A percentile compares a stretch with the other conserved stretches of the same genome.
Conservation (phyloP, 2,888 invertebrate species). For the Hylaea fasciaria region DNA sequence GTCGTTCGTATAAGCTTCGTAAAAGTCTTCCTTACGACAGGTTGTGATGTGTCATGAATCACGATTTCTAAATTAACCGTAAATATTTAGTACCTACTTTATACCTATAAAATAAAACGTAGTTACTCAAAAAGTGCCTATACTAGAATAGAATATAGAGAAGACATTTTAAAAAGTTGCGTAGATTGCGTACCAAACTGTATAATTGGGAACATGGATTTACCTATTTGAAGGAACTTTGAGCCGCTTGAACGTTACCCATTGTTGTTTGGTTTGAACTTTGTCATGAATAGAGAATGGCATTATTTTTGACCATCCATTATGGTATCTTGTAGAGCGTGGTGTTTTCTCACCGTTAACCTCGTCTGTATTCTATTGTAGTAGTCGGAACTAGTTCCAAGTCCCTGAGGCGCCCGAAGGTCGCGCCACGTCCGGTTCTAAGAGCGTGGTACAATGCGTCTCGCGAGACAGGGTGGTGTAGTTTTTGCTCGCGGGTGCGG, state of each 20-base stretch:
- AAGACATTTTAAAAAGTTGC: no score
- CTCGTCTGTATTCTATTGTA: slow-evolving; percentile 49
- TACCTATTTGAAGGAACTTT: not conserved
- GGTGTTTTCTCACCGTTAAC: slow-evolving; percentile 46
- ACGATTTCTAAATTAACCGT: no score
- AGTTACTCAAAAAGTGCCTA: no score
- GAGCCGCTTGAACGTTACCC: not conserved
- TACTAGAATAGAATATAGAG: no score
- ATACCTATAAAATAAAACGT: no score
- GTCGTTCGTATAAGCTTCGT: no score
- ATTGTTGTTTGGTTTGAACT: not conserved
- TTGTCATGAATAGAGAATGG: not conserved
- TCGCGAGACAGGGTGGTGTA: slow-evolving; percentile 50
- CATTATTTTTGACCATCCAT: slow-evolving; percentile 12
- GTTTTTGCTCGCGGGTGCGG: slow-evolving; percentile 58
- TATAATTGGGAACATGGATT: not conserved
- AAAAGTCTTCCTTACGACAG: no score
- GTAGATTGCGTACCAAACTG: no score
- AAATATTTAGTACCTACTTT: no score
- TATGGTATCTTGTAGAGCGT: slow-evolving; percentile 32
- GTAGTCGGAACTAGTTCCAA: slow-evolving; percentile 58
- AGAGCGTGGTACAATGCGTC: slow-evolving; percentile 54
- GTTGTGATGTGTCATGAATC: no score
- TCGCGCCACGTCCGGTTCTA: slow-evolving; percentile 61
- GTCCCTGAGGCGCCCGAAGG: slow-evolving; percentile 60